Conservation (phyloP, 2,113 vertebrate genomes). For the Tetraodon nigroviridis region DNA sequence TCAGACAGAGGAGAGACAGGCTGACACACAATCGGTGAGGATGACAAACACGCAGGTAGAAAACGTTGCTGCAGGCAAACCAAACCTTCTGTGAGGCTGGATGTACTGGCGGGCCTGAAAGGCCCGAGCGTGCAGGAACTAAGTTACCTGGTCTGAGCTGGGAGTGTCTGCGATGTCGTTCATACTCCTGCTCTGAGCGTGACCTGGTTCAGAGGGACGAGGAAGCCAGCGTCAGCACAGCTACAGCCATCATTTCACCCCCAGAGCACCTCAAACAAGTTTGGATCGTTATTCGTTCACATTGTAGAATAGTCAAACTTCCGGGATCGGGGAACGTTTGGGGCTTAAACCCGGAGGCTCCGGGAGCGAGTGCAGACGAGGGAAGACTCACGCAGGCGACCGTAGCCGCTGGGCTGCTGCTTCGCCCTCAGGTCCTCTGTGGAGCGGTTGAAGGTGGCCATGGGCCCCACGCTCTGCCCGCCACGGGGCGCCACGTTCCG, state of each 20-base stretch:
- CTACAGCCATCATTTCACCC: too few relatives aligned
- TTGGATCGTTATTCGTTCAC: not conserved
- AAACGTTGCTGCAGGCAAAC: not conserved
- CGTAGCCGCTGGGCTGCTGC: slow-evolving; percentile 80
- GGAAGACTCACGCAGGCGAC: slow-evolving; percentile 86
- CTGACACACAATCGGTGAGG: slow-evolving; percentile 4
- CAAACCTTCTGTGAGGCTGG: not conserved
- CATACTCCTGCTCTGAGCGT: slow-evolving; percentile 93
- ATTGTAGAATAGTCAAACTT: not conserved
- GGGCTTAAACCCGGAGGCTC: not conserved
- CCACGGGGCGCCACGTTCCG: slow-evolving; percentile 71
- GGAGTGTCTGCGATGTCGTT: slow-evolving; percentile 90
- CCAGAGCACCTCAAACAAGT: not conserved
- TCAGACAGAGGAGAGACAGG: slow-evolving; percentile 32
- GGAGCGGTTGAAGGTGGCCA: slow-evolving; percentile 78
- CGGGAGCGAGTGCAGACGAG: too few relatives aligned
- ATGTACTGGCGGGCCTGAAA: too few relatives aligned
- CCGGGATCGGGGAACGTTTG: too few relatives aligned
- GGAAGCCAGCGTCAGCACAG: too few relatives aligned
- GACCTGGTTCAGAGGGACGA: slow-evolving; percentile 70
- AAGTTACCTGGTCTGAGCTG: slow-evolving; percentile 87
- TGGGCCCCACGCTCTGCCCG: slow-evolving; percentile 34
- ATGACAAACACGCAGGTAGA: not conserved
- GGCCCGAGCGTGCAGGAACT: too few relatives aligned
- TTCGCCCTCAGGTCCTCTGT: slow-evolving; percentile 85